phyloP scores from a whole-genome alignment of 2,888 invertebrate species.

The Quadroppia sp. region DNA sequence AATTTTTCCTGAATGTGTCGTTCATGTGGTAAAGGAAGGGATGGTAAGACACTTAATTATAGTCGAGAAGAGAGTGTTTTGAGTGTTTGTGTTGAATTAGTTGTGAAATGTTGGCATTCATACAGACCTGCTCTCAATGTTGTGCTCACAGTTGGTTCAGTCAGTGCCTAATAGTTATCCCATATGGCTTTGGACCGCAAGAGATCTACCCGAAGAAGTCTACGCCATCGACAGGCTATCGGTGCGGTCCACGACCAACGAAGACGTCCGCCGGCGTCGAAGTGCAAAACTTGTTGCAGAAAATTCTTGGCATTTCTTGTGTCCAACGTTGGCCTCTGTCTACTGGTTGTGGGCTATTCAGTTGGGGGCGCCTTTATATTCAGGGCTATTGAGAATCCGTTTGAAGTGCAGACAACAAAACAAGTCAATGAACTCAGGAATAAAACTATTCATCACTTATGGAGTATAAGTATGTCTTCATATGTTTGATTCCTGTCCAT shows the following conservation, averaged over 20 bases:
- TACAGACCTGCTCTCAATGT: slow-evolving; percentile 31
- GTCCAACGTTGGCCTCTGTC: slow-evolving; percentile 79
- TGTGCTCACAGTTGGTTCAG: not conserved
- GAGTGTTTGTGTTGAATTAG: not conserved
- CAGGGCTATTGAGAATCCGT: slow-evolving; percentile 58
- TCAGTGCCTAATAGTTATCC: slow-evolving; percentile 2
- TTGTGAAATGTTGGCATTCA: not conserved
- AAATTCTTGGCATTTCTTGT: slow-evolving; percentile 77
- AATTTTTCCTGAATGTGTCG: slow-evolving; percentile 20
- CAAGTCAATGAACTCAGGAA: slow-evolving; percentile 61
- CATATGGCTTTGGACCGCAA: slow-evolving; percentile 34
- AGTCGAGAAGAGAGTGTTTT: not conserved
- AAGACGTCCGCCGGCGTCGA: slow-evolving; percentile 44
- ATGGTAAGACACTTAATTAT: not conserved
- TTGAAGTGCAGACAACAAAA: slow-evolving; percentile 40
- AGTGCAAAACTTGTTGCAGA: slow-evolving; percentile 68
- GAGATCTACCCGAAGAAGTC: slow-evolving; percentile 26
- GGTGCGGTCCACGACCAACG: not conserved
- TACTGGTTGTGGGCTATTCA: slow-evolving; percentile 83
- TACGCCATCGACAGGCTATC: slow-evolving; percentile 20
- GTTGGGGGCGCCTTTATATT: slow-evolving; percentile 84
- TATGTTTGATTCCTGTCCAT: not conserved
- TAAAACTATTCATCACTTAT: slow-evolving; percentile 64
- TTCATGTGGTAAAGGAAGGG: not conserved
- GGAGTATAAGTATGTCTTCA: slow-evolving; percentile 62